These are phyloP conservation scores for Pangasius krempfi DNA, from an alignment of 2,797 vertebrate species.

Conservation along the genomic window DNA sequence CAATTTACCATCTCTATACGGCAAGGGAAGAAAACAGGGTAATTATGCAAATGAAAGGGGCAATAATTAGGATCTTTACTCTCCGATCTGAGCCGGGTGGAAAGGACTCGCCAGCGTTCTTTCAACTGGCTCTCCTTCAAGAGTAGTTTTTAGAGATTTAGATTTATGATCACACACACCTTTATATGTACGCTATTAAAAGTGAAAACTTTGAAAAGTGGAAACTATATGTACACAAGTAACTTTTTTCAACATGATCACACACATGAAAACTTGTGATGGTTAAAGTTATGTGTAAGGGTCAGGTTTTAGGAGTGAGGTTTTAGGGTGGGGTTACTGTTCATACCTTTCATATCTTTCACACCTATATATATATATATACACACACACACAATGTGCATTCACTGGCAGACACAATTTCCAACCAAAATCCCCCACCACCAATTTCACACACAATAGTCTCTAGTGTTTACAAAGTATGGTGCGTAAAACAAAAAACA, in stretches of 20 bases:
- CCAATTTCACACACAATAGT: no score
- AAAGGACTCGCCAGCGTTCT: constrained; percentile 54
- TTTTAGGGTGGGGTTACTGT: background rate
- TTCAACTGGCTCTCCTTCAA: background rate
- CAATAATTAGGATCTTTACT: constrained; percentile 81
- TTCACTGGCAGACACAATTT: no score
- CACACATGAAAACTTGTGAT: background rate
- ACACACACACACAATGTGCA: no score
- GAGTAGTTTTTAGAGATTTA: background rate
- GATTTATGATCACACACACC: background rate
- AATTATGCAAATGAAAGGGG: constrained; percentile 83
- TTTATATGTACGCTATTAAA: background rate
- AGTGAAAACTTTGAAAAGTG: background rate
- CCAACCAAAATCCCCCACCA: background rate
- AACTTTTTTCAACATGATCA: background rate
- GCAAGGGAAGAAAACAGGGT: constrained; percentile 71
- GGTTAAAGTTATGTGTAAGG: background rate
- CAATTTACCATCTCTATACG: constrained; percentile 83
- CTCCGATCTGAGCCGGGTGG: constrained; percentile 64
- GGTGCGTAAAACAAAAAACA: background rate
- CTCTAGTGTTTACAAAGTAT: no score
- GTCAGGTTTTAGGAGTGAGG: background rate
- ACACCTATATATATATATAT: no score
- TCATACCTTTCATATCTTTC: background rate
- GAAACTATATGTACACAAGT: background rate